Percentiles rank a stretch among this genome's conserved stretches.
Evolutionary conservation across 2,113 vertebrate species (phyloP).

Genomic region (Chaetodon auriga): DNA sequence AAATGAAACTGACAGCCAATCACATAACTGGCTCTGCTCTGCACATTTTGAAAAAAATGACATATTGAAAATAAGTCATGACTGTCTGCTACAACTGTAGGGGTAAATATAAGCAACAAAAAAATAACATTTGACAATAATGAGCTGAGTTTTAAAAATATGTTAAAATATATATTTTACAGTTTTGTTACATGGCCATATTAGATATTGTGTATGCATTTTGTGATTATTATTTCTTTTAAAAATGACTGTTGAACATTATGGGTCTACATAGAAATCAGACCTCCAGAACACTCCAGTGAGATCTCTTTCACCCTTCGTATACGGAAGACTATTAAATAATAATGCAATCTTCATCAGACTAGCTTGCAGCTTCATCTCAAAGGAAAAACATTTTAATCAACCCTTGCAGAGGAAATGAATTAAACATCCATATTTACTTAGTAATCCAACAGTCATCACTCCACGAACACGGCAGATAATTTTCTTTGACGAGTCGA

Average conservation of each 20-base stretch:
- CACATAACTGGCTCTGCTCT: neutral
- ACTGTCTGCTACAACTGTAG: neutral
- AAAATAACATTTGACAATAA: neutral
- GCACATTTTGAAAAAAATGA: neutral
- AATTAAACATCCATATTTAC: constrained; percentile 26
- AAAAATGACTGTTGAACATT: too few relatives aligned
- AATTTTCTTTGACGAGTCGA: constrained; percentile 28
- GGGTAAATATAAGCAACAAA: neutral
- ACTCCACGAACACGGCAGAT: constrained; percentile 25
- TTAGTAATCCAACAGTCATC: constrained; percentile 43
- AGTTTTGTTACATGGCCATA: neutral
- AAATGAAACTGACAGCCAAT: neutral
- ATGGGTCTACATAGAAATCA: neutral
- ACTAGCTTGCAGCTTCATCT: neutral
- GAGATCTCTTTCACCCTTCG: neutral
- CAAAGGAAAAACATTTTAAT: constrained; percentile 9
- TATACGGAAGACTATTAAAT: neutral
- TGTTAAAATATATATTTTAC: neutral
- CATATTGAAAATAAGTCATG: too few relatives aligned
- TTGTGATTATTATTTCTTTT: neutral
- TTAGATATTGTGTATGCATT: neutral
- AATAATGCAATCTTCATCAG: constrained; percentile 2
- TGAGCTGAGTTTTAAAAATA: too few relatives aligned
- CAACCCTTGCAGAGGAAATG: constrained; percentile 3
- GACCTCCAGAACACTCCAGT: neutral